Percentiles rank a stretch among this genome's conserved stretches.
These are phyloP conservation scores for Gallinago paraguaiae DNA, from an alignment of 2,113 vertebrate genomes.

Conservation along the genomic window DNA sequence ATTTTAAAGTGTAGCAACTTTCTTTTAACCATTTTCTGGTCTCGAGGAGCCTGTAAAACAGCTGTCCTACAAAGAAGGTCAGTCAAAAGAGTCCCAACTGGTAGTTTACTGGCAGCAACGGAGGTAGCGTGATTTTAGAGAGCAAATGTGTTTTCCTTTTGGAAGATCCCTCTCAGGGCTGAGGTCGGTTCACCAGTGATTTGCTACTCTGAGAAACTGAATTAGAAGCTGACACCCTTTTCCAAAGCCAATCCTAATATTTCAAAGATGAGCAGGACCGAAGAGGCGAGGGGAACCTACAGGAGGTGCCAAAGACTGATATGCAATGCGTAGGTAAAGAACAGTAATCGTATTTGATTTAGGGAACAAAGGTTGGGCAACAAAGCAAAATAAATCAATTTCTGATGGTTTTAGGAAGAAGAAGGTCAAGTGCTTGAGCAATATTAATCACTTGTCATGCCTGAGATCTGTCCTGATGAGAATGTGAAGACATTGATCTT, in stretches of 20 bases:
- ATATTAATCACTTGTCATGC: not conserved
- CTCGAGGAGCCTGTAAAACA: not conserved
- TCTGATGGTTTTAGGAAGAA: slow-evolving; percentile 1
- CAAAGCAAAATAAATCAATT: not conserved
- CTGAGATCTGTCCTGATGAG: not conserved
- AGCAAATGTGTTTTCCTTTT: not conserved
- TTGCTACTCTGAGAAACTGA: not conserved
- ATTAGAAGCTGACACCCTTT: not conserved
- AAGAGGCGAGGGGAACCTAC: not conserved
- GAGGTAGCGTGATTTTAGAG: not conserved
- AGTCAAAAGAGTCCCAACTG: not conserved
- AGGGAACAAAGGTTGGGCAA: not conserved
- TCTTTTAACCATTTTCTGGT: not conserved
- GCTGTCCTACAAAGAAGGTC: not conserved
- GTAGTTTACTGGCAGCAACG: not conserved
- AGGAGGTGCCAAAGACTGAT: not conserved
- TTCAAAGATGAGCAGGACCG: not conserved
- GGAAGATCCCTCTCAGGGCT: not conserved
- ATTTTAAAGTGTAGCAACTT: not conserved
- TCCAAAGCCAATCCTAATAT: not conserved
- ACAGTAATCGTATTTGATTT: not conserved
- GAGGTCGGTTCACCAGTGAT: not conserved
- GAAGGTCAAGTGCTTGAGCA: not conserved
- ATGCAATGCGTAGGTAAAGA: not conserved
- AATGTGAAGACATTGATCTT: not conserved